Evolutionary conservation across 2,888 invertebrate species (phyloP).

Genomic region (Kuschelorhynchus macadamiae): DNA sequence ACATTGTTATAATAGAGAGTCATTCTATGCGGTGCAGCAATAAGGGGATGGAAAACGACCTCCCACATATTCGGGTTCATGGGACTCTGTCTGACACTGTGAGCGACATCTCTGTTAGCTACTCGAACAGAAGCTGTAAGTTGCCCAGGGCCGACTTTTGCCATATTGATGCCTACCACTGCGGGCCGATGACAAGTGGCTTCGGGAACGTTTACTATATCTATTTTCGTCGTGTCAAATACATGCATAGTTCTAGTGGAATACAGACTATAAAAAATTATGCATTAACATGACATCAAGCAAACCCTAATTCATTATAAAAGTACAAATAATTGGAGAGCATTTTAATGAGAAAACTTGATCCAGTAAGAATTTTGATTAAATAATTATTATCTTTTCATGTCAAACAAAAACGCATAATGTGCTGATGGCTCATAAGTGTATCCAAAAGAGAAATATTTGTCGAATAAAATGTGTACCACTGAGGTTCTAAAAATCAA

Average conservation of each 20-base stretch:
- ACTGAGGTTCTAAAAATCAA: too few relatives aligned
- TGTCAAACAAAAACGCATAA: too few relatives aligned
- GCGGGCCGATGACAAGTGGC: constrained; percentile 87
- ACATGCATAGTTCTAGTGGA: constrained; percentile 74
- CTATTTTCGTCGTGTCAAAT: constrained; percentile 77
- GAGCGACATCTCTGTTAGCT: constrained; percentile 86
- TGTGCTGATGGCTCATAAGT: too few relatives aligned
- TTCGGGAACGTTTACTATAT: constrained; percentile 71
- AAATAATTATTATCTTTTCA: too few relatives aligned
- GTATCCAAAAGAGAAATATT: too few relatives aligned
- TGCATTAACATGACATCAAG: too few relatives aligned
- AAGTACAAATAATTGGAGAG: too few relatives aligned
- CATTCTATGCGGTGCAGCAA: constrained; percentile 90
- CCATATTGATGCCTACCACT: constrained; percentile 77
- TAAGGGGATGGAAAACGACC: constrained; percentile 89
- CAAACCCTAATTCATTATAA: too few relatives aligned
- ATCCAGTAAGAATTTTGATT: too few relatives aligned
- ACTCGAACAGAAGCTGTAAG: constrained; percentile 83
- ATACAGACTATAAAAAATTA: constrained; percentile 52
- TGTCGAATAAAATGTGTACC: too few relatives aligned
- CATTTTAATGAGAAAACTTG: too few relatives aligned
- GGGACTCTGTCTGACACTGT: constrained; percentile 81
- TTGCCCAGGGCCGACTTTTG: constrained; percentile 85
- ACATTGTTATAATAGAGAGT: constrained; percentile 90
- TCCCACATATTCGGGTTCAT: constrained; percentile 83